Percentiles rank a stretch among this genome's conserved stretches.
Conservation (phyloP, 2,888 invertebrate genomes). For the Drosophila mayaguana region DNA sequence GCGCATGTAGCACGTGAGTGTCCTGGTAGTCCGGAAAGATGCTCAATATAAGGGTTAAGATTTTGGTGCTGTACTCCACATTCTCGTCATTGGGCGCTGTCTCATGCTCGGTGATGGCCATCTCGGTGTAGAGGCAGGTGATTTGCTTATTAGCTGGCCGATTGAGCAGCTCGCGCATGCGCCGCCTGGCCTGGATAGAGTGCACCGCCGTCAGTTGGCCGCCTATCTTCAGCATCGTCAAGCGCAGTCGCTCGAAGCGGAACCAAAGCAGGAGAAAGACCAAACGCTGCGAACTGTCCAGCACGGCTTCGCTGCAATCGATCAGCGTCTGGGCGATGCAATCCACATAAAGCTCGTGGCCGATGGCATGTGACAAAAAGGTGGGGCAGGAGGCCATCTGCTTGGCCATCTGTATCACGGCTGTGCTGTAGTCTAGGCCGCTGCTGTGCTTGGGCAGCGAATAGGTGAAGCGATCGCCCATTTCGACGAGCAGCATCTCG, state of each 20-base stretch:
- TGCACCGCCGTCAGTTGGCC: conserved; percentile 80
- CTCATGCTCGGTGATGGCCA: conserved; percentile 88
- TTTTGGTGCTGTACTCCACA: conserved; percentile 58
- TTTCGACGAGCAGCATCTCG: conserved; percentile 85
- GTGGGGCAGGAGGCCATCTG: conserved; percentile 87
- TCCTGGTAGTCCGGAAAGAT: conserved; percentile 69
- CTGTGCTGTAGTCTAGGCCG: conserved; percentile 55
- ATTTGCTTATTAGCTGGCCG: conserved; percentile 86
- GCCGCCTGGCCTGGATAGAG: conserved; percentile 82
- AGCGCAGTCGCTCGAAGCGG: conserved; percentile 87
- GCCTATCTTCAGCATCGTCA: conserved; percentile 83
- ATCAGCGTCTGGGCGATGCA: conserved; percentile 86
- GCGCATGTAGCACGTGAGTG: conserved; percentile 32
- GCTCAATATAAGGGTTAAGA: not conserved
- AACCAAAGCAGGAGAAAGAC: conserved; percentile 88
- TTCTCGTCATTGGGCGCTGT: conserved; percentile 16
- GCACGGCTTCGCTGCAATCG: conserved; percentile 83
- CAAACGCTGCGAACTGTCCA: conserved; percentile 78
- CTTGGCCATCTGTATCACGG: conserved; percentile 83
- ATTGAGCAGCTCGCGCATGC: conserved; percentile 87
- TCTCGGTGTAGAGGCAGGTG: conserved; percentile 87
- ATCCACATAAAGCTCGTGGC: conserved; percentile 87
- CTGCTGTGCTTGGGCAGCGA: conserved; percentile 35
- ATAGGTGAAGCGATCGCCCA: conserved; percentile 57
- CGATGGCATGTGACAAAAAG: conserved; percentile 87